phyloP scores from a whole-genome alignment of 2,888 invertebrate species.

The Leucozona laternaria region DNA sequence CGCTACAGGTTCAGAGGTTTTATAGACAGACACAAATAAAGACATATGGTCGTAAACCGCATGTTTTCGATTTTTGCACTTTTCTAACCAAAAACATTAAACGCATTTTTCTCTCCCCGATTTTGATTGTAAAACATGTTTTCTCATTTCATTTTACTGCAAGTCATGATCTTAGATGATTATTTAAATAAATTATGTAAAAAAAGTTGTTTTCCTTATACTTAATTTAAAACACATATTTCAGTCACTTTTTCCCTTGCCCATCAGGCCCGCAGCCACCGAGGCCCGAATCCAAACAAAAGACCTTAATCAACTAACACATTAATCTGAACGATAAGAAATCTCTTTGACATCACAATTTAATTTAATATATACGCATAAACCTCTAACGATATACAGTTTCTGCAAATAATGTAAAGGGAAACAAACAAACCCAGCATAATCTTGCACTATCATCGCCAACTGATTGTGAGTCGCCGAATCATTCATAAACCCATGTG shows the following conservation, averaged over 20 bases:
- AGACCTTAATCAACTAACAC: slow-evolving; percentile 59
- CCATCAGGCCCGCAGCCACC: slow-evolving; percentile 55
- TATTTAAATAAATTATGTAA: too few species aligned
- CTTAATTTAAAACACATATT: background rate
- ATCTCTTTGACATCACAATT: slow-evolving; percentile 59
- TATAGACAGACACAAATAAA: too few species aligned
- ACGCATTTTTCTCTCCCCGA: too few species aligned
- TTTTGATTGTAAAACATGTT: too few species aligned
- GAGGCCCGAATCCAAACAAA: slow-evolving; percentile 31
- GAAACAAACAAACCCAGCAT: slow-evolving; percentile 10
- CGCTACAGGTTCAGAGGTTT: too few species aligned
- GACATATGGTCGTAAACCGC: too few species aligned
- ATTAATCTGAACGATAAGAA: slow-evolving; percentile 57
- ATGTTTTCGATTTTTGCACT: too few species aligned
- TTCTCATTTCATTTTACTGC: too few species aligned
- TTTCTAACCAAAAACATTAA: too few species aligned
- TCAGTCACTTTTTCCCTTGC: background rate
- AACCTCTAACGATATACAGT: slow-evolving; percentile 7
- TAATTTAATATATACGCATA: slow-evolving; percentile 50
- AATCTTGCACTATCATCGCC: slow-evolving; percentile 60
- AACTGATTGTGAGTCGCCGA: background rate
- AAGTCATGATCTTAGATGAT: too few species aligned
- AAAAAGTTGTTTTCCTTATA: background rate
- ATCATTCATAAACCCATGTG: slow-evolving; percentile 50
- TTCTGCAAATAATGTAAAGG: slow-evolving; percentile 29